Base-by-base conservation (phyloP, 2,113 vertebrate genomes). In the Chloropsis cyanopogon region DNA sequence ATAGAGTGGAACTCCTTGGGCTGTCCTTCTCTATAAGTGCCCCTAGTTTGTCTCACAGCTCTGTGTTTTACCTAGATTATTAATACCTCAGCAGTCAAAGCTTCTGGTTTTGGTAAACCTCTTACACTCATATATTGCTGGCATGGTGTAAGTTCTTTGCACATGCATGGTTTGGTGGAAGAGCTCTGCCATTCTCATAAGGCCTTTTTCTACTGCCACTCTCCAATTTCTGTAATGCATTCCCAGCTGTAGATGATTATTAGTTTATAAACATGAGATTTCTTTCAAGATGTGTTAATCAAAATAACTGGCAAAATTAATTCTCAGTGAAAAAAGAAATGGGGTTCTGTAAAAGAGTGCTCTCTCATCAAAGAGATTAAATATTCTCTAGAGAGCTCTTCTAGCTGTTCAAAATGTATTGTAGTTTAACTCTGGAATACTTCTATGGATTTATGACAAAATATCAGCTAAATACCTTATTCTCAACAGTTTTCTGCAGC, bases 301-400 rank as follows among this genome's bases (percentile, higher is more conserved):
- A 82, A 91, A 89, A 78, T 65, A 75, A 69, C 49, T 50, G 65
- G 22, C 56, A 71, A 88, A 85, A 96, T 79, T 65, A 73, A 83
- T 92, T 93, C 90, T 75, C n/a, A 20, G 39, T 82, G 10, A 56
- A 79, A 82, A 92, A 87, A 13, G 53, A 71, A 84, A 53, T 42
- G 46, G 29, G 10, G 29, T 82, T 75, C 53, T 89, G 25, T 46
- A 56, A 79, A 93, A 78, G 31, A 61, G 16, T 71, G 12, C 6
- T 18, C 25, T 75, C 50, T 72, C 73, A 93, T 95, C 86, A 92
- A 87, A n/a, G 63, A 70, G 52, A 87, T 91, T 95, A 79, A 91
- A 66, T 80, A 82, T 72, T 89, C 84, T 83, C 78, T 39, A 47
- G 78, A 82, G 81, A 65, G n/a, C 42, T 85, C 66, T 87, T 93